Evolutionary conservation across 2,797 vertebrate genomes (phyloP).

Genomic region (Mormyrops attenuatus): DNA sequence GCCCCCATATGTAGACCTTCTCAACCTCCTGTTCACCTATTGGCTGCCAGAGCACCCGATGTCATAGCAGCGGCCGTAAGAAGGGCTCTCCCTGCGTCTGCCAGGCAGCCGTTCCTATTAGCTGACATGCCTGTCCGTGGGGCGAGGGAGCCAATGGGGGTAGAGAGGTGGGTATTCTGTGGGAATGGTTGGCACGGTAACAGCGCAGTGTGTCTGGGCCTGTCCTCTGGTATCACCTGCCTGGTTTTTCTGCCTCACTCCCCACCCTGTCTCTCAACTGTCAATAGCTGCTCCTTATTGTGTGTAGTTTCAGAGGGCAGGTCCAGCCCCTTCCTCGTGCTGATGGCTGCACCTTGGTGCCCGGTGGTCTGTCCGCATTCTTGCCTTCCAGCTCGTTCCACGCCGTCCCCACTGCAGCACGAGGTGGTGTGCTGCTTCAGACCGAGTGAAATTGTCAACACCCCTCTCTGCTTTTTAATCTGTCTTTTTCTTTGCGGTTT

Average conservation of each 20-base stretch:
- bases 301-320: not conserved
- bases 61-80: not conserved
- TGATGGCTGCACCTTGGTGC: not conserved
- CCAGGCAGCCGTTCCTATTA: conserved; percentile 46
- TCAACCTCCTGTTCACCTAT: not conserved
- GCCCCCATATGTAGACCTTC: too few species aligned
- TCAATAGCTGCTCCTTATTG: conserved; percentile 8
- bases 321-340: not conserved
- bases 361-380: not conserved
- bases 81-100: not conserved
- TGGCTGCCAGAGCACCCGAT: not conserved
- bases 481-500: conserved; percentile 46
- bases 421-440: conserved; percentile 16
- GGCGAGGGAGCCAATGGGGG: conserved; percentile 56
- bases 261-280: conserved; percentile 26
- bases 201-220: conserved; percentile 67
- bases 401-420: not conserved
- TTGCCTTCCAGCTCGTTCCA: conserved; percentile 34
- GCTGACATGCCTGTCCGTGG: conserved; percentile 50
- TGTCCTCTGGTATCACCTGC: conserved; percentile 53
- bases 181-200: conserved; percentile 75
- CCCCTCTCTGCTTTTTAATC: conserved; percentile 50
- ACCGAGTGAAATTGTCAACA: not conserved
- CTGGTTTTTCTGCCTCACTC: conserved; percentile 21
- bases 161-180: conserved; percentile 64